These are phyloP conservation scores for Triplophysa tibetana DNA, from an alignment of 2,113 vertebrate species.

Conservation along the genomic window DNA sequence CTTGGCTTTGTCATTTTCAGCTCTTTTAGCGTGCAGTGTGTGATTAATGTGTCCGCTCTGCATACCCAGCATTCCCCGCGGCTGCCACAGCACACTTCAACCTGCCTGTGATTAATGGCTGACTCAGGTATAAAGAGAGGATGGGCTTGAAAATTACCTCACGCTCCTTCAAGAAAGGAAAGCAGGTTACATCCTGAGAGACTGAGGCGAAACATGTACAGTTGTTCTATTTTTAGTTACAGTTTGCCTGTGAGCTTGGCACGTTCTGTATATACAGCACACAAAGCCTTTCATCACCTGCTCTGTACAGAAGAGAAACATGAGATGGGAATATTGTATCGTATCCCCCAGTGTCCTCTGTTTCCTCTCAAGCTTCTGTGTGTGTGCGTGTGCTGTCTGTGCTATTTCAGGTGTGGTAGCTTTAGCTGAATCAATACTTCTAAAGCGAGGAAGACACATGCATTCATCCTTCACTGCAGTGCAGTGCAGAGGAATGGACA, in stretches of 20 bases:
- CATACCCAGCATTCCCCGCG: not conserved
- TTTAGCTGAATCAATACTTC: conserved; percentile 63
- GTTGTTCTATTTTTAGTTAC: conserved; percentile 29
- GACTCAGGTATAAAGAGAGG: conserved; percentile 11
- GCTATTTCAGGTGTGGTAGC: conserved; percentile 70
- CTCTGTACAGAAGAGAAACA: not conserved
- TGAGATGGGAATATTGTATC: not conserved
- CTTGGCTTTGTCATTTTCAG: conserved; percentile 58
- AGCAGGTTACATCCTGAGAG: conserved; percentile 33
- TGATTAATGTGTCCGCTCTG: conserved; percentile 60
- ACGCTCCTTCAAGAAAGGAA: conserved; percentile 47
- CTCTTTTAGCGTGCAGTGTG: conserved; percentile 50
- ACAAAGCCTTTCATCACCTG: conserved; percentile 37
- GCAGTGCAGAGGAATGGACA: conserved; percentile 47
- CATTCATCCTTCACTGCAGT: conserved; percentile 50
- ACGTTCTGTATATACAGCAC: not conserved
- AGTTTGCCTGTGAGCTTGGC: too few species aligned
- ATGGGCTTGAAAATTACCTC: conserved; percentile 28
- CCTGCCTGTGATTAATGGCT: conserved; percentile 69
- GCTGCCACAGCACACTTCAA: conserved; percentile 44
- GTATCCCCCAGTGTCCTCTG: not conserved
- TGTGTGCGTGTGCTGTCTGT: conserved; percentile 44
- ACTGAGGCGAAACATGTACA: not conserved
- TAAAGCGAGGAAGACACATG: conserved; percentile 54
- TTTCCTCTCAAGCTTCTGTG: conserved; percentile 8